Evolutionary conservation across 2,797 vertebrate genomes (phyloP).

Genomic region (Rhynchotus rufescens): DNA sequence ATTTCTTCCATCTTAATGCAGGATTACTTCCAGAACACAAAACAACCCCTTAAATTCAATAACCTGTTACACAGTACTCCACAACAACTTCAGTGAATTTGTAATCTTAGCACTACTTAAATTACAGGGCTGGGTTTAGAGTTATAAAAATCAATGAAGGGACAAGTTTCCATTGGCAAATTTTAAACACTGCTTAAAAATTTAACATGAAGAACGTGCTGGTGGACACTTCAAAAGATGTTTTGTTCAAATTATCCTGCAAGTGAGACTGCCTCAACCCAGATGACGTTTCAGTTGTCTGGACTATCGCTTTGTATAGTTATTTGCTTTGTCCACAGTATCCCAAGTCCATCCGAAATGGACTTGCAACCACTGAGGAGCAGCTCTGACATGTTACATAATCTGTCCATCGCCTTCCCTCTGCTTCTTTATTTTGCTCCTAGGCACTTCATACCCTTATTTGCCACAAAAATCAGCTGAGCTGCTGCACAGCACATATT

Average conservation of each 20-base stretch:
- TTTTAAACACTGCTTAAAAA: not conserved
- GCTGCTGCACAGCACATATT: conserved; percentile 41
- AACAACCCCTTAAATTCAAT: not conserved
- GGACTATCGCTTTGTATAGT: not conserved
- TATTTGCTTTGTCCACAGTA: conserved; percentile 24
- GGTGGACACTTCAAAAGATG: not conserved
- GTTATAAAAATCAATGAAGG: not conserved
- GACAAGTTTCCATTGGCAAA: not conserved
- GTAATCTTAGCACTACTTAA: not conserved
- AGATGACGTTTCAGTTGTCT: not conserved
- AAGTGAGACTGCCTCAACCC: not conserved
- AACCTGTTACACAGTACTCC: not conserved
- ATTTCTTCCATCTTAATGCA: not conserved
- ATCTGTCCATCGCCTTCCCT: conserved; percentile 3
- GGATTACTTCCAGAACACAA: not conserved
- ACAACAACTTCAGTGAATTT: not conserved
- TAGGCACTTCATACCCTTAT: conserved; percentile 21
- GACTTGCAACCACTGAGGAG: not conserved
- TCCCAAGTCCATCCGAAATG: not conserved
- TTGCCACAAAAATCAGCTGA: conserved; percentile 41
- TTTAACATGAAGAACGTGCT: not conserved
- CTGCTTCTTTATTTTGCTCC: conserved; percentile 35
- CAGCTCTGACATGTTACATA: conserved; percentile 24
- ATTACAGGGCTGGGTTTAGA: not conserved
- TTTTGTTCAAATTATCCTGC: not conserved